Evolutionary conservation across 2,113 vertebrate species (phyloP).

Genomic region (Bagarius yarrelli): DNA sequence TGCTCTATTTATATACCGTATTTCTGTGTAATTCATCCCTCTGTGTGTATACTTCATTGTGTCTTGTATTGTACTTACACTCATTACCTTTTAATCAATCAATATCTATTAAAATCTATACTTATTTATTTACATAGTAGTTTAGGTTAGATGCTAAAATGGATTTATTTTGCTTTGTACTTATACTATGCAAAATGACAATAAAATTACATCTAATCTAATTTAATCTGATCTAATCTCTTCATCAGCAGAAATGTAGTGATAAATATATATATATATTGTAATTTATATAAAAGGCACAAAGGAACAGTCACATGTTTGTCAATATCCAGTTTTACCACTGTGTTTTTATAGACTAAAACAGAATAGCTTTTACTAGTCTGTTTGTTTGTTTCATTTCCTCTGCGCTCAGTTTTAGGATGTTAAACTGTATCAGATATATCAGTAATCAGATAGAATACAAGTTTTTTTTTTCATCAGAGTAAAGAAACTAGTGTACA

Average conservation of each 20-base stretch:
- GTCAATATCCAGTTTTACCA: constrained; percentile 14
- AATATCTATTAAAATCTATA: too few relatives aligned
- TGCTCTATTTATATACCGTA: too few relatives aligned
- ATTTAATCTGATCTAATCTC: neutral
- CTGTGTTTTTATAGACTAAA: neutral
- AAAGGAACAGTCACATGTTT: neutral
- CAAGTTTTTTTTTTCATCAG: constrained; percentile 55
- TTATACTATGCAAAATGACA: too few relatives aligned
- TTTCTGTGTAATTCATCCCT: too few relatives aligned
- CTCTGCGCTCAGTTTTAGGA: constrained; percentile 12
- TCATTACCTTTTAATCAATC: too few relatives aligned
- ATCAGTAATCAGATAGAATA: too few relatives aligned
- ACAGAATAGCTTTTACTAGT: constrained; percentile 43
- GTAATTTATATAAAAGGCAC: neutral
- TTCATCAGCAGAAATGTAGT: constrained; percentile 2
- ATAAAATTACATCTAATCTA: too few relatives aligned
- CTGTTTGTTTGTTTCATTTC: constrained; percentile 13
- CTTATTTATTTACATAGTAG: too few relatives aligned
- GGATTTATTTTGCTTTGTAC: too few relatives aligned
- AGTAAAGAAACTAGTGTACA: constrained; percentile 57
- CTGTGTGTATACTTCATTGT: too few relatives aligned
- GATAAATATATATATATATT: neutral
- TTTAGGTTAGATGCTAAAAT: too few relatives aligned
- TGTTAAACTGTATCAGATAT: constrained; percentile 45
- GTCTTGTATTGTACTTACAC: too few relatives aligned